These are phyloP conservation scores for Heteractis magnifica DNA, from an alignment of 92 coral and sea anemone species.

Conservation along the genomic window DNA sequence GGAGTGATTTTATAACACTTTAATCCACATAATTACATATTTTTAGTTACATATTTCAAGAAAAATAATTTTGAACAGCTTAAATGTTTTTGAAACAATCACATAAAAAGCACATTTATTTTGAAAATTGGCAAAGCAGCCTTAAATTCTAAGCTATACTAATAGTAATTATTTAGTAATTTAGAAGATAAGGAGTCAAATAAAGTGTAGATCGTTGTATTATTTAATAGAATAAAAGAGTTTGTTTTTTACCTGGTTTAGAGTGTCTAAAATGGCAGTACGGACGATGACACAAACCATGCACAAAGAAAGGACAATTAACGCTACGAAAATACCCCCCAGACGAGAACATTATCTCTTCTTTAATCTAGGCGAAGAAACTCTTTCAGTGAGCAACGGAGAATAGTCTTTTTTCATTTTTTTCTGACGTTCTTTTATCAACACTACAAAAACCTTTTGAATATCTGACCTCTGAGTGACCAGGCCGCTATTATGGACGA, in stretches of 20 bases:
- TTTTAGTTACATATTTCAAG: no score
- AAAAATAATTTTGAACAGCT: no score
- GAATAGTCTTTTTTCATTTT: neutral
- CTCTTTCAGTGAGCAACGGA: no score
- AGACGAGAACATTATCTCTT: conserved; percentile 77
- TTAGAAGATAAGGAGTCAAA: neutral
- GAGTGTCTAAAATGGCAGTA: conserved; percentile 98
- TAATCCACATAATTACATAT: neutral
- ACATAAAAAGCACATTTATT: no score
- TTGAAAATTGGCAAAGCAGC: no score
- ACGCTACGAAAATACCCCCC: conserved; percentile 98
- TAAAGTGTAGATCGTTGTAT: neutral
- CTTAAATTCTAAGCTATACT: no score
- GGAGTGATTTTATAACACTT: neutral
- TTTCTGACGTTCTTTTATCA: neutral
- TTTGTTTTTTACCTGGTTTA: conserved; percentile 62
- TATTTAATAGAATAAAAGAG: neutral
- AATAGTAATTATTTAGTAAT: neutral
- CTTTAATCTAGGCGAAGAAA: neutral
- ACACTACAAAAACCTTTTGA: neutral
- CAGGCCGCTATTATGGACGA: conserved; percentile 8
- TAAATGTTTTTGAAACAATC: no score
- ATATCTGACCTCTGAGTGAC: neutral
- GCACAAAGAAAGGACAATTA: conserved; percentile 95
- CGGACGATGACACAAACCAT: conserved; percentile 96